phyloP scores from a whole-genome alignment of 2,797 vertebrate genomes.

The Malurus splendens region DNA sequence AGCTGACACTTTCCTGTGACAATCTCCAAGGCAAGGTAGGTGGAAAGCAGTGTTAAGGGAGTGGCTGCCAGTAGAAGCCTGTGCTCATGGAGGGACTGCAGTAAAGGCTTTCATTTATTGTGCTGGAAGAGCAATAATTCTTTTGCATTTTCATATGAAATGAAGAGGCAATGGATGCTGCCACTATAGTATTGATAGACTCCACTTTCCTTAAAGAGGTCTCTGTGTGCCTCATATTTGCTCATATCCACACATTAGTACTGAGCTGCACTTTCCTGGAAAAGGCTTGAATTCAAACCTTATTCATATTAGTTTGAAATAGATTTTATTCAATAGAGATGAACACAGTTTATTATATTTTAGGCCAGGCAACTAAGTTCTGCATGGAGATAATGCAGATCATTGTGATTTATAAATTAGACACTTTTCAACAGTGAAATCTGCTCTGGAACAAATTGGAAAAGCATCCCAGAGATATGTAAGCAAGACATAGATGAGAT shows the following conservation, averaged over 20 bases:
- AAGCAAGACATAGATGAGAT: not conserved
- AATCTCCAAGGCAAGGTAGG: not conserved
- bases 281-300: not conserved
- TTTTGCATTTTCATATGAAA: not conserved
- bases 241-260: not conserved
- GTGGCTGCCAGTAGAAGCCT: not conserved
- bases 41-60: not conserved
- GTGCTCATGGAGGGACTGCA: not conserved
- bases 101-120: not conserved
- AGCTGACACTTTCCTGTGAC: not conserved
- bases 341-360: not conserved
- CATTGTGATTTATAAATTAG: not conserved
- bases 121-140: not conserved
- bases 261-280: not conserved
- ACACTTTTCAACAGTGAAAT: not conserved
- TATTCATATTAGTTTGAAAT: not conserved
- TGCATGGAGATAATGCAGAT: not conserved
- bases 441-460: not conserved
- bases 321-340: not conserved
- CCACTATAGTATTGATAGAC: rapidly evolving
- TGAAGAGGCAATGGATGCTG: rapidly evolving
- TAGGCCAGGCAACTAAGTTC: not conserved
- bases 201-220: not conserved
- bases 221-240: not conserved
- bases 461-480: not conserved